These are phyloP conservation scores for Leptinotarsa defecta DNA, from an alignment of 1,140 invertebrate species.

Conservation along the genomic window DNA sequence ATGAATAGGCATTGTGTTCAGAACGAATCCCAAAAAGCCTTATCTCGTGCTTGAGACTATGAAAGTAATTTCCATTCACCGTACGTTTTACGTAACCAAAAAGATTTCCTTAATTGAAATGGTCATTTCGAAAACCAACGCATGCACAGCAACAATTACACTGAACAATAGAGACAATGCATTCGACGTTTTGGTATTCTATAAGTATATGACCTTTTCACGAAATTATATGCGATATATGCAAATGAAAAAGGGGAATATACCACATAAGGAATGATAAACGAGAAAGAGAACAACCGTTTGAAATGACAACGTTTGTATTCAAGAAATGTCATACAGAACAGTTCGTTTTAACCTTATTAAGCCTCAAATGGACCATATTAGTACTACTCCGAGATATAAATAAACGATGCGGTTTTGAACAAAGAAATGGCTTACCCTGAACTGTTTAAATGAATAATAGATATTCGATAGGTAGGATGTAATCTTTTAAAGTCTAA, in stretches of 20 bases:
- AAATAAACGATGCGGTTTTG: not conserved
- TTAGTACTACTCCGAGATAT: not conserved
- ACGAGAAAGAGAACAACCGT: not conserved
- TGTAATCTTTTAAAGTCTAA: not conserved
- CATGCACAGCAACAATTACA: not conserved
- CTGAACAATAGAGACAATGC: slow-evolving; percentile 5
- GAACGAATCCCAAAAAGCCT: not conserved
- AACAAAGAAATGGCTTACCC: not conserved
- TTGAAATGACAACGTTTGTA: not conserved
- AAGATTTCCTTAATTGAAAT: not conserved
- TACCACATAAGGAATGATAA: not conserved
- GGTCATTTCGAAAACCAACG: slow-evolving; percentile 7
- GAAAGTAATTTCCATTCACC: not conserved
- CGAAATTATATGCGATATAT: not conserved
- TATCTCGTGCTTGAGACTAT: not conserved
- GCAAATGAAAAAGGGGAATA: not conserved
- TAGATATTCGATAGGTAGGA: not conserved
- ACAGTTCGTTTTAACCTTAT: not conserved
- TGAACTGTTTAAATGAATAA: not conserved
- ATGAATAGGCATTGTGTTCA: not conserved
- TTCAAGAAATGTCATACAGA: not conserved
- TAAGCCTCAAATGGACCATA: not conserved
- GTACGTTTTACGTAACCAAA: not conserved
- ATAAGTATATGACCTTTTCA: not conserved
- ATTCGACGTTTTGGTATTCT: not conserved